These are phyloP conservation scores for Zonitis immaculata DNA, from an alignment of 2,888 invertebrate genomes.

Conservation along the genomic window DNA sequence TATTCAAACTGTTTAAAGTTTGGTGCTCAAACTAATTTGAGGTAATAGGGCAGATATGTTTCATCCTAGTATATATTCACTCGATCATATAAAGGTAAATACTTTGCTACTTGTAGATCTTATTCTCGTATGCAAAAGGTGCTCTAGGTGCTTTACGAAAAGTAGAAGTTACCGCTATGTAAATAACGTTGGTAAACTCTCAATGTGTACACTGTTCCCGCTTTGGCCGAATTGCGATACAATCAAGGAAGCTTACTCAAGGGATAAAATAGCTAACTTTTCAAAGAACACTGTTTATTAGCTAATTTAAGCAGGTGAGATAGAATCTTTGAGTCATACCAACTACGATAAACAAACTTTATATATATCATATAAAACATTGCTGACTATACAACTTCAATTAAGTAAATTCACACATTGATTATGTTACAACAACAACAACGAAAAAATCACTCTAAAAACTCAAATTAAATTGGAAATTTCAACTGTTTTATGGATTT, in stretches of 20 bases:
- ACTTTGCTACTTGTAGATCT: slow-evolving; percentile 36
- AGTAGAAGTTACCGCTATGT: slow-evolving; percentile 41
- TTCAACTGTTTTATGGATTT: background rate
- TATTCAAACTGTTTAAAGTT: background rate
- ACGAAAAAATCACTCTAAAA: too few species aligned
- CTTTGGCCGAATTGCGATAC: slow-evolving; percentile 40
- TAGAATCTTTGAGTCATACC: slow-evolving; percentile 18
- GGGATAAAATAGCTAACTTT: slow-evolving; percentile 39
- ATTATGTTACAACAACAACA: background rate
- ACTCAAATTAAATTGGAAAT: background rate
- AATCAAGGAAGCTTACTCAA: slow-evolving; percentile 41
- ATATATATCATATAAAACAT: slow-evolving; percentile 8
- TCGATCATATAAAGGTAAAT: slow-evolving; percentile 29
- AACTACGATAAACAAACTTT: slow-evolving; percentile 14
- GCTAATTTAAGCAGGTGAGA: slow-evolving; percentile 30
- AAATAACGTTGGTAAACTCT: slow-evolving; percentile 41
- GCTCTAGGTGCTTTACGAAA: slow-evolving; percentile 39
- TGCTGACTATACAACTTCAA: slow-evolving; percentile 9
- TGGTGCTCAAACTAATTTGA: background rate
- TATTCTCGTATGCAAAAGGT: slow-evolving; percentile 37
- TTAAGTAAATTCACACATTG: background rate
- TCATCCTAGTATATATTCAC: background rate
- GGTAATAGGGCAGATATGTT: background rate
- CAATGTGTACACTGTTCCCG: slow-evolving; percentile 36
- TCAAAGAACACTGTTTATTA: slow-evolving; percentile 41